Base-by-base conservation (phyloP, 2,888 invertebrate genomes). In the Drosophila colorata region DNA sequence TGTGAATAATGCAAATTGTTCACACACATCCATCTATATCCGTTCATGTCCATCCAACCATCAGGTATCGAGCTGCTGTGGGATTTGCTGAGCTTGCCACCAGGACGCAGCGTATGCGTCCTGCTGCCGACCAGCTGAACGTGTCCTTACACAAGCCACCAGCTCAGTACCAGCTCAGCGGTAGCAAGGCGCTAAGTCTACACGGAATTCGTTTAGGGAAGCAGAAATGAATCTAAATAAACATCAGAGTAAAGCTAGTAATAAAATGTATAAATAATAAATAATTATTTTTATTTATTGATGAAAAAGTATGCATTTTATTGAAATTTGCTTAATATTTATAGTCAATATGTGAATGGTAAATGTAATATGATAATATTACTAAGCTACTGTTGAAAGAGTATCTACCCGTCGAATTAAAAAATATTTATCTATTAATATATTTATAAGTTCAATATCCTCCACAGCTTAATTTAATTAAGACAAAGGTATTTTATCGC, bases 1-100 rank as follows among this genome's bases (percentile, higher is more conserved):
- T 83, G 87, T 83, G 85, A 82, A 83, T 85, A 79, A 83, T 83
- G 83, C 87, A 83, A 83, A 83, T 85, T 74, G 82, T 79, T 77
- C 85, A 68, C 81, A 83, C 81, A 83, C 81, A 52, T 53, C 60
- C 69, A 68, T 65, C 56, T 38, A 51, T 65, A 74, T 61, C 51
- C 74, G 59, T 64, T 56, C 72, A 75, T 63, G 74, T 77, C 77
- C 80, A 70, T 59, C 63, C 52, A 77, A 77, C 57, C 87, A 61
- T 85, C 83, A 87, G 87, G 87, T 87, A 83, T 87, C 77, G 68
- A 67, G 86, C 69, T 69, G 86, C 86, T 65, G n/a, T 65, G 87
- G 87, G 83, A 83, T 87, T 87, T 87, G 61, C 51, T 64, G 47
- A 65, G 69, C 82, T 87, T 78, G 71, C 66, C 66, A 65, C 55